Conservation (phyloP, 2,113 vertebrate genomes). For the Chlamydotis undulata region DNA sequence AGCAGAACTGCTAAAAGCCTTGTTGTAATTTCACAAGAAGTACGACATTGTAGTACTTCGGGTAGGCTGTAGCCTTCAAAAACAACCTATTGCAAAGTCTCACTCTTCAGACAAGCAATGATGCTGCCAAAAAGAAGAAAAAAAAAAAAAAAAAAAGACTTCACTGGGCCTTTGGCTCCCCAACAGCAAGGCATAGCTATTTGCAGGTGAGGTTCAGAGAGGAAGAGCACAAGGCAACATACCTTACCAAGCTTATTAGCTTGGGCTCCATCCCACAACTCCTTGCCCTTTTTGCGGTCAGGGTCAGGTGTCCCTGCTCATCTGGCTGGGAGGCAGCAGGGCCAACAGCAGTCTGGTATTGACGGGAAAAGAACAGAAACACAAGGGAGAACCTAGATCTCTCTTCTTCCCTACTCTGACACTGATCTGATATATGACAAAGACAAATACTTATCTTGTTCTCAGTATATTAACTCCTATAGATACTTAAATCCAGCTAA, state of each 20-base stretch:
- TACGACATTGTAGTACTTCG: not conserved
- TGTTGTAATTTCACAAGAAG: not conserved
- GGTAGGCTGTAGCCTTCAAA: not conserved
- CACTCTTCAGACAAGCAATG: not conserved
- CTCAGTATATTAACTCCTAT: not conserved
- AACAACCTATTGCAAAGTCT: not conserved
- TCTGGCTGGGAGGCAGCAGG: not conserved
- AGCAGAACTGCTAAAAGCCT: not conserved
- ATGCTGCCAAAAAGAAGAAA: not conserved
- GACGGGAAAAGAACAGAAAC: not conserved
- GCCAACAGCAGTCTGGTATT: not conserved
- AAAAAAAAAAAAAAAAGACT: not conserved
- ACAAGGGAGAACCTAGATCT: not conserved
- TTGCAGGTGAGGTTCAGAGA: not conserved
- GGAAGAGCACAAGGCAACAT: not conserved
- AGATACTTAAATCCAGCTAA: not conserved
- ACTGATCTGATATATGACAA: not conserved
- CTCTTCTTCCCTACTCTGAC: not conserved
- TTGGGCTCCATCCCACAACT: not conserved
- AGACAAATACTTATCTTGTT: not conserved
- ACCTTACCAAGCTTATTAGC: not conserved
- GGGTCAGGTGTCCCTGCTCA: not conserved
- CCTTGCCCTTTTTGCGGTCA: not conserved
- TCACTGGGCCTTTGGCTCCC: not conserved
- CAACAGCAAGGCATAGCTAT: not conserved